phyloP scores from a whole-genome alignment of 2,113 vertebrate species.

The Hippocampus comes region DNA sequence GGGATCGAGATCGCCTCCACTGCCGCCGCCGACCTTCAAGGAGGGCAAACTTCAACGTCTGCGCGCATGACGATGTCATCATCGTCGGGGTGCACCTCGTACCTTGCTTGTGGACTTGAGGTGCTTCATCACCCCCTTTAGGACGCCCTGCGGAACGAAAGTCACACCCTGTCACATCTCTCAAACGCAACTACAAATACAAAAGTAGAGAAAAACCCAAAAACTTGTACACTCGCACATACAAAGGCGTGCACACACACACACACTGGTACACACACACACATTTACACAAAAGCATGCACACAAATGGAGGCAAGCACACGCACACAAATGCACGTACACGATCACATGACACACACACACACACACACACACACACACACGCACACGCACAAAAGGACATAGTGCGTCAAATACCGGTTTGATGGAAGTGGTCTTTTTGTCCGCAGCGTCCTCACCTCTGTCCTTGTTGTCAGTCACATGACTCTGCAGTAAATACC shows the following conservation, averaged over 20 bases:
- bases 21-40: neutral
- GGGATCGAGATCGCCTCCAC: constrained; percentile 27
- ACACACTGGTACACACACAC: too few species aligned
- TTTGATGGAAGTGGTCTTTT: constrained; percentile 39
- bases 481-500: constrained; percentile 43
- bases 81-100: constrained; percentile 7
- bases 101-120: constrained; percentile 47
- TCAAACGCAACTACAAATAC: constrained; percentile 8
- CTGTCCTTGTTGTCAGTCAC: neutral
- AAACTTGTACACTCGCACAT: neutral
- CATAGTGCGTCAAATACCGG: constrained; percentile 19
- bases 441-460: neutral
- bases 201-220: neutral
- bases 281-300: neutral
- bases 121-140: constrained; percentile 46
- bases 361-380: constrained; percentile 2
- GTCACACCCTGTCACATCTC: constrained; percentile 22
- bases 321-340: neutral
- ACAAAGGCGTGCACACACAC: too few species aligned
- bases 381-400: neutral
- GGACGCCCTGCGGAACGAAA: constrained; percentile 26
- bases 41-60: neutral
- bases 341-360: constrained; percentile 1
- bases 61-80: neutral
- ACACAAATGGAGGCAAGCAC: constrained; percentile 2